Evolutionary conservation across 2,113 vertebrate species (phyloP).

Genomic region (Labrus mixtus): DNA sequence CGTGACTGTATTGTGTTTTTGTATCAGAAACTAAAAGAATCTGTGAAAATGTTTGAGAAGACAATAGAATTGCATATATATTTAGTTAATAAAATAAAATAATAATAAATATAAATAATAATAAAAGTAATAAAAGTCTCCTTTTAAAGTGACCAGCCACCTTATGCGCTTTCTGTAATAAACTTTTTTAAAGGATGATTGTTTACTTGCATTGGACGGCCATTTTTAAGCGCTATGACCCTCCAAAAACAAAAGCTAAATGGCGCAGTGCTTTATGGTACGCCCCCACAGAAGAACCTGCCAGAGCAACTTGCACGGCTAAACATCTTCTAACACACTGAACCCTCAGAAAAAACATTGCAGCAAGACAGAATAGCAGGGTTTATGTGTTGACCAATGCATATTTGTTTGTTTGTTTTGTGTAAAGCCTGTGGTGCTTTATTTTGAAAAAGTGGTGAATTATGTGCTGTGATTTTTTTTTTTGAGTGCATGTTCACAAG

Average conservation of each 20-base stretch:
- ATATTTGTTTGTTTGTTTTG: background rate
- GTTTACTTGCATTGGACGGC: background rate
- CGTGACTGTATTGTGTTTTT: too few species aligned
- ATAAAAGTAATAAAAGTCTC: background rate
- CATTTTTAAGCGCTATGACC: constrained; percentile 10
- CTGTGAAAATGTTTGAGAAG: too few species aligned
- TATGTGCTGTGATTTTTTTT: constrained; percentile 16
- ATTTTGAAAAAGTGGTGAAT: background rate
- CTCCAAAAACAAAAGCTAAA: constrained; percentile 42
- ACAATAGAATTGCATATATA: too few species aligned
- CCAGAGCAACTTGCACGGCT: constrained; percentile 51
- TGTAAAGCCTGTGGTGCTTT: background rate
- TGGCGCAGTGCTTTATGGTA: constrained; percentile 76
- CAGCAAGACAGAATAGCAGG: constrained; percentile 17
- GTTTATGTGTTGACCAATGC: background rate
- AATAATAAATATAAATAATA: too few species aligned
- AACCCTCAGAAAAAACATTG: constrained; percentile 26
- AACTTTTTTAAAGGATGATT: background rate
- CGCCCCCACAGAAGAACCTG: constrained; percentile 73
- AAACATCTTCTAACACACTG: constrained; percentile 13
- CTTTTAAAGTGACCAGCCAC: background rate
- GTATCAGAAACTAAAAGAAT: background rate
- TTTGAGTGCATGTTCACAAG: constrained; percentile 9
- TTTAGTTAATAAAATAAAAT: too few species aligned
- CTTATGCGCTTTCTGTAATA: rapidly evolving